Conservation (phyloP, 2,888 invertebrate genomes). For the Drosophila pegasa region DNA sequence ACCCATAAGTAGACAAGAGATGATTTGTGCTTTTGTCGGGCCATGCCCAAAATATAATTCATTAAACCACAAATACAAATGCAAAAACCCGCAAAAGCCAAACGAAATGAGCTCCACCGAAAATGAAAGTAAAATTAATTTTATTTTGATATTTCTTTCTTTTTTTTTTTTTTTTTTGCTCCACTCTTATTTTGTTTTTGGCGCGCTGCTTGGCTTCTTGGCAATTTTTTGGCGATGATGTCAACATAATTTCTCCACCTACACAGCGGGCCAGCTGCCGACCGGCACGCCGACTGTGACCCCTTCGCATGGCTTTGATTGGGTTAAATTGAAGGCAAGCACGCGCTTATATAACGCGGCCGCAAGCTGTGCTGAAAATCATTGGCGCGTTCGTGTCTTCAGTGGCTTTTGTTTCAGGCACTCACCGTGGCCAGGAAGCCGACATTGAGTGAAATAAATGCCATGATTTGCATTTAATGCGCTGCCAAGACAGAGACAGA, state of each 20-base stretch:
- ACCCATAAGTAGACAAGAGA: conserved; percentile 35
- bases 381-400: conserved; percentile 62
- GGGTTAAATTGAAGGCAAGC: conserved; percentile 66
- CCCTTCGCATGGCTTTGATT: conserved; percentile 51
- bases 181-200: background rate
- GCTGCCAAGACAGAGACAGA: conserved; percentile 10
- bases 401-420: conserved; percentile 68
- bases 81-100: conserved; percentile 15
- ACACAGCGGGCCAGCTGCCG: conserved; percentile 63
- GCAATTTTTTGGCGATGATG: conserved; percentile 77
- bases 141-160: conserved; percentile 58
- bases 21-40: conserved; percentile 19
- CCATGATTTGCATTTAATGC: conserved; percentile 62
- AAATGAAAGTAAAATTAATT: conserved; percentile 78
- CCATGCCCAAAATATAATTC: conserved; percentile 33
- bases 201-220: conserved; percentile 61
- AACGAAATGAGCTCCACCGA: conserved; percentile 55
- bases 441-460: conserved; percentile 41
- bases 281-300: conserved; percentile 33
- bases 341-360: conserved; percentile 66
- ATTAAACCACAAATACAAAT: conserved; percentile 38
- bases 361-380: conserved; percentile 53
- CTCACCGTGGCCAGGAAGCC: conserved; percentile 58
- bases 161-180: conserved; percentile 19
- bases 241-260: conserved; percentile 81